phyloP scores from a whole-genome alignment of 2,113 vertebrate genomes.

The Mesocricetus auratus region DNA sequence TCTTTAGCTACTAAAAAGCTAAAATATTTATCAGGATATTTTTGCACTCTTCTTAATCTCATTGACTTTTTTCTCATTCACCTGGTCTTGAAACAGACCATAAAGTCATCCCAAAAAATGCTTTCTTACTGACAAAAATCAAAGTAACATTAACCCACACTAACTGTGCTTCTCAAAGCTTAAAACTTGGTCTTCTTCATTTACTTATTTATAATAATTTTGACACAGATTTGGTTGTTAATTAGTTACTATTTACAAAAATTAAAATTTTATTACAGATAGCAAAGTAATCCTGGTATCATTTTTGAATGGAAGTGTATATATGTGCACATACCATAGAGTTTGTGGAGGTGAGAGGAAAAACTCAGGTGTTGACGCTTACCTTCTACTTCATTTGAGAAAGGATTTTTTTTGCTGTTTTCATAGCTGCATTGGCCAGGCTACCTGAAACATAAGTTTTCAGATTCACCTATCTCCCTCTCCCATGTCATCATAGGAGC shows the following conservation, averaged over 20 bases:
- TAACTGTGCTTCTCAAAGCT: slow-evolving; percentile 56
- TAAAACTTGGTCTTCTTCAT: slow-evolving; percentile 62
- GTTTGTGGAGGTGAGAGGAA: not conserved
- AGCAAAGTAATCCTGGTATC: not conserved
- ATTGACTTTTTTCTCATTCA: slow-evolving; percentile 42
- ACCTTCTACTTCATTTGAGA: not conserved
- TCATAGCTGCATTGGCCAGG: not conserved
- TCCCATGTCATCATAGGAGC: not conserved
- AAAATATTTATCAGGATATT: slow-evolving; percentile 37
- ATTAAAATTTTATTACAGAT: slow-evolving; percentile 60
- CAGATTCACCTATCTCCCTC: not conserved
- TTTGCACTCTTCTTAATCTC: slow-evolving; percentile 57
- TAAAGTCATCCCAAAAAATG: slow-evolving; percentile 40
- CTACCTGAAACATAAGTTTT: not conserved
- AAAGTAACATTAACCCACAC: slow-evolving; percentile 13
- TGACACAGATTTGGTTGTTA: slow-evolving; percentile 62
- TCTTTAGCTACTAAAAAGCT: not conserved
- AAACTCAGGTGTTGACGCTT: not conserved
- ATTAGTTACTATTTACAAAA: slow-evolving; percentile 69
- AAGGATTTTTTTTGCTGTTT: not conserved
- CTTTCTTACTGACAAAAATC: slow-evolving; percentile 33
- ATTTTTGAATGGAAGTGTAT: not conserved
- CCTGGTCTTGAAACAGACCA: not conserved
- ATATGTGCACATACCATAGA: not conserved
- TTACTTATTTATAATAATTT: slow-evolving; percentile 56